These are phyloP conservation scores for Spea multiplicata DNA, from an alignment of 2,113 vertebrate species.

Conservation along the genomic window DNA sequence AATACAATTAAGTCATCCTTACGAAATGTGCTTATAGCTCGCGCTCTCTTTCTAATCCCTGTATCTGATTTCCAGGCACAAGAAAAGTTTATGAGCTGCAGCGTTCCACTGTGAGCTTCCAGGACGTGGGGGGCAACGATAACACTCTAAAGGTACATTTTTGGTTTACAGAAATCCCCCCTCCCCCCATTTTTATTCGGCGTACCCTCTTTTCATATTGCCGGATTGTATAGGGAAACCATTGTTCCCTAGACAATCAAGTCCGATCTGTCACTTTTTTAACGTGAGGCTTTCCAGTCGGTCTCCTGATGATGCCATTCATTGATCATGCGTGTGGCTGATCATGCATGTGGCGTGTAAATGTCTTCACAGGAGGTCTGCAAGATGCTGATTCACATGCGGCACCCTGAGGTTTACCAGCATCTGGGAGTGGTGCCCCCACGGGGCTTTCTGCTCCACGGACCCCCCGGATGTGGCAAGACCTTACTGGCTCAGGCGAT, in stretches of 20 bases:
- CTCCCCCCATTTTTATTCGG: no score
- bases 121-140: conserved; percentile 90
- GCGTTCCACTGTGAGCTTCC: conserved; percentile 77
- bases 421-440: conserved; percentile 86
- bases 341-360: no score
- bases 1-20: no score
- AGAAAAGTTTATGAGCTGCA: conserved; percentile 68
- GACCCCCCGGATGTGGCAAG: conserved; percentile 94
- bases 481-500: conserved; percentile 91
- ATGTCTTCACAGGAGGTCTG: conserved; percentile 79
- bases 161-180: no score
- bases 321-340: not conserved
- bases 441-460: conserved; percentile 88
- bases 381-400: conserved; percentile 88
- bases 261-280: no score
- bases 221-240: no score
- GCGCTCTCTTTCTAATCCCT: not conserved
- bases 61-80: conserved; percentile 62
- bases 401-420: conserved; percentile 88
- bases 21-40: no score
- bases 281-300: no score
- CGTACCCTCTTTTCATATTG: no score
- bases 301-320: no score
- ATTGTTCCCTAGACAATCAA: no score
- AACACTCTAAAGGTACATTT: conserved; percentile 75